These are phyloP conservation scores for Hippocampus zosterae DNA, from an alignment of 2,113 vertebrate genomes.

Conservation along the genomic window DNA sequence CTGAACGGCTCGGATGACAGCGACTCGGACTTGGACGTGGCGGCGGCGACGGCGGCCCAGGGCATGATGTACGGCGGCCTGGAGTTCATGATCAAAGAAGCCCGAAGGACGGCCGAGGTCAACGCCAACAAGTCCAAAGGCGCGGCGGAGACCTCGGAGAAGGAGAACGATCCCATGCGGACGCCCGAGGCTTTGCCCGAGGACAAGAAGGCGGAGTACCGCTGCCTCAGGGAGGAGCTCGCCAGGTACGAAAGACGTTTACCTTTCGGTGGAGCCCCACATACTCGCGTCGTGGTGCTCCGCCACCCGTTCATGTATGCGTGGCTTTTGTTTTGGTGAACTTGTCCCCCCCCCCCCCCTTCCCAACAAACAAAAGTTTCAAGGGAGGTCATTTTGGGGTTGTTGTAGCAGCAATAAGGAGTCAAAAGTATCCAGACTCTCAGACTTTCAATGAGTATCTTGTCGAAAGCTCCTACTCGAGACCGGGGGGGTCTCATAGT, in stretches of 20 bases:
- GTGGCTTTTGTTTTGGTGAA: too few species aligned
- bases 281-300: too few species aligned
- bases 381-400: too few species aligned
- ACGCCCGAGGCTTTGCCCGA: conserved; percentile 84
- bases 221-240: conserved; percentile 85
- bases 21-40: conserved; percentile 87
- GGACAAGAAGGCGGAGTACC: conserved; percentile 83
- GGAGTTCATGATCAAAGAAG: conserved; percentile 98
- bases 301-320: too few species aligned
- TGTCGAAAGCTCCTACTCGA: too few species aligned
- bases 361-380: too few species aligned
- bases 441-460: too few species aligned
- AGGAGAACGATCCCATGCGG: conserved; percentile 91
- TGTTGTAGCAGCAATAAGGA: too few species aligned
- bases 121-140: conserved; percentile 91
- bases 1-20: conserved; percentile 92
- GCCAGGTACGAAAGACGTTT: conserved; percentile 72
- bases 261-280: too few species aligned
- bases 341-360: too few species aligned
- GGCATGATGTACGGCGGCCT: conserved; percentile 86
- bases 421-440: too few species aligned
- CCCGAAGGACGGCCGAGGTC: conserved; percentile 92
- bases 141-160: conserved; percentile 72
- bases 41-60: conserved; percentile 72
- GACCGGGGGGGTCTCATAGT: too few species aligned